Base-by-base conservation (phyloP, 1,140 invertebrate species). In the Danaus plexippus region DNA sequence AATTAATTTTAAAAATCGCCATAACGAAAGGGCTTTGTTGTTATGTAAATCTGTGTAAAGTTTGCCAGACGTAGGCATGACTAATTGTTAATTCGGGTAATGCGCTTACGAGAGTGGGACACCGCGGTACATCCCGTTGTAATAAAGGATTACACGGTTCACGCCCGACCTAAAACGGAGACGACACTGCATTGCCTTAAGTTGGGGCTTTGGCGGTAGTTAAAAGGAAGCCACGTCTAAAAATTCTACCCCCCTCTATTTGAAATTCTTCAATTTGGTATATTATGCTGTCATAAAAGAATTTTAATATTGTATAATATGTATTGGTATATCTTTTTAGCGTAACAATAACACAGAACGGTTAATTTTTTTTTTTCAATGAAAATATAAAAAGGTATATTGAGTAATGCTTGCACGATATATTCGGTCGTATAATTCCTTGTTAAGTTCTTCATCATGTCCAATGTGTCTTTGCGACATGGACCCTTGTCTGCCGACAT, bases 61-160 rank as follows among this genome's bases (percentile, higher is more conserved):
- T 82, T 81, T 66, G 73, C 66, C 75, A 81, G 77, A 78, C 79
- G 74, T 74, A 71, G 82, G 76, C 80, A 79, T 86, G 83, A 81
- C 80, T 86, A 84, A 86, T 86, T 86, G 83, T 84, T 86, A 86
- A 86, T 86, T 84, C 80, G 73, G 67, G 64, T 84, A 86, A 86
- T 86, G 77, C 80, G 80, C 80, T 86, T 86, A 85, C 75, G 64
- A 74, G 69, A 79, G 75, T 69, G 74, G 79, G 70, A 73, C 70
- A 73, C 71, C 60, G 60, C 51, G 64, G 57, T 54, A 63, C 67
- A 69, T 63, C 57, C 72, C 61, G 64, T 60, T 65, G 72, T 77
- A 74, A 72, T 76, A 76, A 75, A 65, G 75, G 77, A 80, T 81
- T 80, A 81, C 69, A 66, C 73, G 71, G 66, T 48, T 22, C 47